Conservation (phyloP, 1,140 invertebrate species). For the Gonioctena quinquepunctata region DNA sequence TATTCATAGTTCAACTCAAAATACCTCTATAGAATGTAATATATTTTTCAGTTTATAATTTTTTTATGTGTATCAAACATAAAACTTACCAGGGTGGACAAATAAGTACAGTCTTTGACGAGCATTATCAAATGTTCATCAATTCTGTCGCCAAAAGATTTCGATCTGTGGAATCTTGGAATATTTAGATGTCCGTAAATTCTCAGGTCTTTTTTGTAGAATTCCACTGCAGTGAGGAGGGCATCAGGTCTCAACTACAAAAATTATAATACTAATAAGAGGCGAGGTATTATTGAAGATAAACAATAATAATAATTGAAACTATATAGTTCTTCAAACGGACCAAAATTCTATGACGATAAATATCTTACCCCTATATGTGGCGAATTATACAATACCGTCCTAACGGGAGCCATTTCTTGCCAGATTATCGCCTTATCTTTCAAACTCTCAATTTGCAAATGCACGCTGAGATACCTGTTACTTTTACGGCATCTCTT, state of each 20-base stretch:
- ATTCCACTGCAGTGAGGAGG: conserved; percentile 61
- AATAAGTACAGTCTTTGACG: conserved; percentile 63
- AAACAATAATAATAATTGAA: neutral
- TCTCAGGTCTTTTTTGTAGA: conserved; percentile 62
- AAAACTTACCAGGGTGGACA: conserved; percentile 66
- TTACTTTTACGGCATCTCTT: conserved; percentile 61
- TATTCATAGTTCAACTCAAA: too few species aligned
- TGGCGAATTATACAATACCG: conserved; percentile 69
- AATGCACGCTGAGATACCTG: conserved; percentile 62
- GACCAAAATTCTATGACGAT: conserved; percentile 12
- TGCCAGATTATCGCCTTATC: conserved; percentile 60
- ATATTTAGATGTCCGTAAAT: conserved; percentile 68
- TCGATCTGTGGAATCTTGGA: conserved; percentile 63
- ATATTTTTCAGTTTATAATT: too few species aligned
- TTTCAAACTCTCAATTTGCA: conserved; percentile 61
- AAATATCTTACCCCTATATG: conserved; percentile 61
- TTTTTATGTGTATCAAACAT: too few species aligned
- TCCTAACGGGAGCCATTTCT: conserved; percentile 67
- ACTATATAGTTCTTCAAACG: conserved; percentile 9
- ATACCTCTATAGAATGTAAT: too few species aligned
- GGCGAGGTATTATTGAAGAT: neutral
- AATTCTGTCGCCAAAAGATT: conserved; percentile 67
- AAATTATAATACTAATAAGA: neutral
- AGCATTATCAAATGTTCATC: conserved; percentile 67
- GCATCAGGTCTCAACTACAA: conserved; percentile 57